phyloP scores from a whole-genome alignment of 2,888 invertebrate species.

The Polylopha cassiicola region DNA sequence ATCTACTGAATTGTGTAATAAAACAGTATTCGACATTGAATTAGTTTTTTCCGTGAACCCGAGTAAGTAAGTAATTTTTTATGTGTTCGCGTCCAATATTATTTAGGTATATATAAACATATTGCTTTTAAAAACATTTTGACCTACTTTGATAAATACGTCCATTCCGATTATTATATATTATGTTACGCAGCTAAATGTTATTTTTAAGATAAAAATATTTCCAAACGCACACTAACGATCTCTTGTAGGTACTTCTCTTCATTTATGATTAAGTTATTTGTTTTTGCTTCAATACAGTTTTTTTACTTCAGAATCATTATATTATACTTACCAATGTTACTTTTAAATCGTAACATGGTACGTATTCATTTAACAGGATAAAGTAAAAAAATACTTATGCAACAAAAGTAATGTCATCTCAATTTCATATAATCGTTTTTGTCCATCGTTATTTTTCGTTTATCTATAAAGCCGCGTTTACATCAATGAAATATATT shows the following conservation, averaged over 20 bases:
- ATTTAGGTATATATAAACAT: too few relatives aligned
- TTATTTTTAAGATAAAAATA: constrained; percentile 22
- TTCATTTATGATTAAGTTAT: constrained; percentile 33
- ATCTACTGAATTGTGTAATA: constrained; percentile 15
- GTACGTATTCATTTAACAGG: too few relatives aligned
- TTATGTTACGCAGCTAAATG: constrained; percentile 4
- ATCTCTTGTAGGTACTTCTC: constrained; percentile 44
- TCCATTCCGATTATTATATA: constrained; percentile 13
- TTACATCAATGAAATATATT: neutral
- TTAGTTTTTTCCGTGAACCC: too few relatives aligned
- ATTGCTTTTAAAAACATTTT: too few relatives aligned
- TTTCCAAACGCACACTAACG: constrained; percentile 51
- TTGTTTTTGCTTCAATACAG: constrained; percentile 25
- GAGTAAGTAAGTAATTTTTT: too few relatives aligned
- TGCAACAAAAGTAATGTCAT: too few relatives aligned
- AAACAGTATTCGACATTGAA: too few relatives aligned
- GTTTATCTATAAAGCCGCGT: constrained; percentile 5
- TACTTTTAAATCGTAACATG: too few relatives aligned
- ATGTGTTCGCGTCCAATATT: constrained; percentile 2
- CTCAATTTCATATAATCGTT: too few relatives aligned
- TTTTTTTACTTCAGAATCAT: too few relatives aligned
- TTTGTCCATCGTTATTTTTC: constrained; percentile 9
- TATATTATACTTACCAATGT: too few relatives aligned
- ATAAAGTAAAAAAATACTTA: too few relatives aligned
- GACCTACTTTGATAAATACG: constrained; percentile 2